phyloP scores from a whole-genome alignment of 2,797 vertebrate species.

The Tapirus indicus region DNA sequence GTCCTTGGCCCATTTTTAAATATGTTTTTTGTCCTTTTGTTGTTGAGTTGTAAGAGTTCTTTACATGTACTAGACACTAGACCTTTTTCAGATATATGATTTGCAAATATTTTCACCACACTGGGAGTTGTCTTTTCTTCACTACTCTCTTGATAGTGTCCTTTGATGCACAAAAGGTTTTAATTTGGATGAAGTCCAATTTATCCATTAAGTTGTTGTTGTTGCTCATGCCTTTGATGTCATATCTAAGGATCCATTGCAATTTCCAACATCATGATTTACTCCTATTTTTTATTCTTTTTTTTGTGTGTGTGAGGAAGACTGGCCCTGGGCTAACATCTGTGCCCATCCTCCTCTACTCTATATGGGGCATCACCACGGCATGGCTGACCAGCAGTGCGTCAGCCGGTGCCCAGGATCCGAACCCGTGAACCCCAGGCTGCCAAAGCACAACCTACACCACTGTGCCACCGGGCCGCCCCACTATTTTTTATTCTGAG shows the following conservation, averaged over 20 bases:
- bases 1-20: neutral
- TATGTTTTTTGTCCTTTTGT: neutral
- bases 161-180: neutral
- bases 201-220: neutral
- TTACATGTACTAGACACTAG: neutral
- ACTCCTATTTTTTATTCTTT: neutral
- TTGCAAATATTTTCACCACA: neutral
- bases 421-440: too few relatives aligned
- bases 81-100: neutral
- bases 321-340: too few relatives aligned
- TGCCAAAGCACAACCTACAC: too few relatives aligned
- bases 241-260: neutral
- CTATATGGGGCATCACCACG: too few relatives aligned
- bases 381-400: too few relatives aligned
- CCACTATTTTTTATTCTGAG: neutral
- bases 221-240: neutral
- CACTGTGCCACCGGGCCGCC: too few relatives aligned
- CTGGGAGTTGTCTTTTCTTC: neutral
- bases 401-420: too few relatives aligned
- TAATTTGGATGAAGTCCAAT: neutral
- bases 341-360: too few relatives aligned
- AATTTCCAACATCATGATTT: neutral
- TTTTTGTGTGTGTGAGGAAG: too few relatives aligned
- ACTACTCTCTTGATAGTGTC: neutral
- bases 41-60: neutral